Base-by-base conservation (phyloP, 2,113 vertebrate genomes). In the Picathartes gymnocephalus region DNA sequence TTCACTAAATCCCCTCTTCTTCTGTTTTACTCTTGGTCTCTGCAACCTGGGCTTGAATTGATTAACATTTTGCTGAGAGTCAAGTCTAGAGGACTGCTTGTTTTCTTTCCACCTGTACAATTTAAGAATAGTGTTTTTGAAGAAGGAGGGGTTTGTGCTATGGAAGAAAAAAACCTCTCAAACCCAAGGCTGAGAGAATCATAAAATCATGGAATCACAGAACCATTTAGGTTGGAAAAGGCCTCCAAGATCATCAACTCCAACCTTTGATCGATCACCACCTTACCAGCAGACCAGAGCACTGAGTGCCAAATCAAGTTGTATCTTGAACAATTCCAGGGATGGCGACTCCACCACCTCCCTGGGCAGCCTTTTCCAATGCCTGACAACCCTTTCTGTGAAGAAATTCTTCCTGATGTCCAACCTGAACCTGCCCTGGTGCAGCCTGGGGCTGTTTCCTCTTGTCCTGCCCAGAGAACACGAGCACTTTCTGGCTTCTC, bases 401-500 rank as follows among this genome's bases (percentile, higher is more conserved):
- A 60, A 53, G 23, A 60, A 81, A 39, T 39, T 14, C 53, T 24
- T 37, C 77, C 45, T 60, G 7, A n/a, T 60, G 28, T 24, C 53
- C 45, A 21, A 30, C 24, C 13, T 60, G 33, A 60, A 21, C 45
- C 9, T 53, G 33, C 24, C 65, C 30, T 54, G 47, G 40, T 28
- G 16, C 64, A 70, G 15, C 39, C 21, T 21, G 51, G 45, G 51
- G 23, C 15, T 19, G 10, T n/a, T 45, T 39, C 33, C 23, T 81
- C 60, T 73, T 9, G 3, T 71, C 30, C 48, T 45, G 23, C 9
- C 37, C 60, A 57, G 58, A 56, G 35, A 28, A 51, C 7, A 14
- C 1, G 4, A 18, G 5, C 1, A 7, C 47, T 50, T 20, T 18
- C 9, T 0, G 0, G 31, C 16, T 56, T 44, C 28, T 57, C 42